Base-by-base conservation (phyloP, 35 echinoderm and acorn worm genomes). In the Heliocidaris erythrogramma region DNA sequence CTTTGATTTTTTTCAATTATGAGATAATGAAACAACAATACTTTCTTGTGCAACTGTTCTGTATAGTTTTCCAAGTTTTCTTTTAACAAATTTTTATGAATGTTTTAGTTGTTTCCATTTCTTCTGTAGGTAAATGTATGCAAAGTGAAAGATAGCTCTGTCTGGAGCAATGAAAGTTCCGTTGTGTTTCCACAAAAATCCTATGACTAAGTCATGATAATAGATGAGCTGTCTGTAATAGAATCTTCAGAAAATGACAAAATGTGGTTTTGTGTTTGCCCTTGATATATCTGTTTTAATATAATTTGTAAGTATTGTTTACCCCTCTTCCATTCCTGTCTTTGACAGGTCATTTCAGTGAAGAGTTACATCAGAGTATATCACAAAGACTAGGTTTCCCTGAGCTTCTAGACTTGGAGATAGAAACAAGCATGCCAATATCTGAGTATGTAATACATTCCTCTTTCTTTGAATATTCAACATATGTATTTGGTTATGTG, bases 361-460 rank as follows among this genome's bases (percentile, higher is more conserved):
- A 92, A 48, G 91, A 92, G 48, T 48, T 92, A 13, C 91, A 92
- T 30, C 48, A 59, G 2, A 30, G 31, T n/a, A 48, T 92, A 30
- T 92, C 91, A n/a, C 49, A 92, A 30, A 24, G 48, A 29, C 49
- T 92, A 13, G 91, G 91, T 30, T 92, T 92, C 50, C 91, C 91
- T 2, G 48, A 50, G 11, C 91, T 49, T 30, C 48, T 92, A 18
- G 91, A 92, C 48, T 27, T 92, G 16, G 91, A 92, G 49, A 92
- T 92, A 50, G 31, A 92, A 30, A 92, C 91, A 16, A 59, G 13
- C 91, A 35, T 92, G 48, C 48, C 91, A 5, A 27, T 92, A 30
- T 49, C 91, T 1, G 91, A 92, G 91, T 92, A 49, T 48, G 91
- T 89, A 17, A 0, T 47, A 17, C 10, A 16, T 89, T 89, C 29